These are phyloP conservation scores for Apostichopus japonicus DNA, from an alignment of 35 echinoderm and acorn worm genomes.

Conservation along the genomic window DNA sequence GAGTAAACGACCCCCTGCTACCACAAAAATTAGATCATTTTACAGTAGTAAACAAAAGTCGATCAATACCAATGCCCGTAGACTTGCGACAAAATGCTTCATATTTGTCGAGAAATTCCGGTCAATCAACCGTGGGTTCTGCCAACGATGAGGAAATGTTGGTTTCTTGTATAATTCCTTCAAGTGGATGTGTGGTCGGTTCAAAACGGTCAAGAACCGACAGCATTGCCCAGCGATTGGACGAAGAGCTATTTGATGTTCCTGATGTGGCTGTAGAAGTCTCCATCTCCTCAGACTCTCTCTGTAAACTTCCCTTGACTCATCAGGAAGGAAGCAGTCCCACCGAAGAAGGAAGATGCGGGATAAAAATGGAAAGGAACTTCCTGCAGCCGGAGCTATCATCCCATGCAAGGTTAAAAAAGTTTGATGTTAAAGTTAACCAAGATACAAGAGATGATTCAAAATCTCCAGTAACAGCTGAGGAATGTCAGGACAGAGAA, in stretches of 20 bases:
- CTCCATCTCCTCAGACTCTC: background rate
- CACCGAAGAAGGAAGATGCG: background rate
- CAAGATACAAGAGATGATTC: too few species aligned
- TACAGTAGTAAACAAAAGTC: background rate
- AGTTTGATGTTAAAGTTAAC: too few species aligned
- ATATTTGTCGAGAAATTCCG: background rate
- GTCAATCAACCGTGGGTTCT: background rate
- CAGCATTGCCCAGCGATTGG: background rate
- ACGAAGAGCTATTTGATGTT: background rate
- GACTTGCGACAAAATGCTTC: background rate
- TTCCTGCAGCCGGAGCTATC: background rate
- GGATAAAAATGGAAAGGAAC: background rate
- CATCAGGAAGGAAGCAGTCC: background rate
- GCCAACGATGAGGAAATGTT: background rate
- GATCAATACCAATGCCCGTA: background rate
- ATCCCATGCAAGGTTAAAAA: too few species aligned
- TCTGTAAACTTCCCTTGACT: background rate
- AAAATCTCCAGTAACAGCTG: background rate
- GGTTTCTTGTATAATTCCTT: background rate
- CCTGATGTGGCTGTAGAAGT: conserved; percentile 4
- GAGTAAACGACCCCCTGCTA: background rate
- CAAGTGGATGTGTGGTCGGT: background rate
- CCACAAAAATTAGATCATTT: background rate
- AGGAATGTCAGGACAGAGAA: background rate
- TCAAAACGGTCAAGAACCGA: background rate